A percentile compares a stretch with the other conserved stretches of the same genome.
Evolutionary conservation across 2,113 vertebrate species (phyloP).

Genomic region (Protomyctophum bolini): DNA sequence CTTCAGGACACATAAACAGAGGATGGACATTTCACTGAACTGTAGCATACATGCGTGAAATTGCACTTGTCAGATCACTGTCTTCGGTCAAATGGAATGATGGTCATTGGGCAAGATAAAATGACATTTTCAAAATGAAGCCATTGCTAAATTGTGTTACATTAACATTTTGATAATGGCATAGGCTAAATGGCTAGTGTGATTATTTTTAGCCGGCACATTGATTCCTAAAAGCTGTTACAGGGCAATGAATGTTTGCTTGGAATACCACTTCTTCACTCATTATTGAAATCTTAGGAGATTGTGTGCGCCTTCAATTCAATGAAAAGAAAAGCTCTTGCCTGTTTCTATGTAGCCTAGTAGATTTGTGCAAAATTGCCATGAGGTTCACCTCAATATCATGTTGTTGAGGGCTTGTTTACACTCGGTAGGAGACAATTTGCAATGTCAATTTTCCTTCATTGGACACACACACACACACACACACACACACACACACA

Average conservation of each 20-base stretch:
- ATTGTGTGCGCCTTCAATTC: background rate
- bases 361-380: constrained; percentile 25
- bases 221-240: constrained; percentile 7
- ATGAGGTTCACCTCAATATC: constrained; percentile 50
- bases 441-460: constrained; percentile 46
- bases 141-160: constrained; percentile 17
- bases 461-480: constrained; percentile 55
- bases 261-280: background rate
- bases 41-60: constrained; percentile 57
- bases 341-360: constrained; percentile 18
- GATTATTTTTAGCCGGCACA: background rate
- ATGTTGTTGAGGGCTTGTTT: constrained; percentile 38
- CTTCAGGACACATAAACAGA: constrained; percentile 44
- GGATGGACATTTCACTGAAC: constrained; percentile 42
- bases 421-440: constrained; percentile 23
- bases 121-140: constrained; percentile 28
- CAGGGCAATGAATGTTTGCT: background rate
- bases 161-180: background rate
- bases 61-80: constrained; percentile 56
- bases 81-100: constrained; percentile 44
- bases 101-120: background rate
- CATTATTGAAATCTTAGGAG: background rate
- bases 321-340: constrained; percentile 2
- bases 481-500: constrained; percentile 47
- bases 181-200: no score